These are phyloP conservation scores for Sternotherus odoratus DNA, from an alignment of 2,797 vertebrate species.

Conservation along the genomic window DNA sequence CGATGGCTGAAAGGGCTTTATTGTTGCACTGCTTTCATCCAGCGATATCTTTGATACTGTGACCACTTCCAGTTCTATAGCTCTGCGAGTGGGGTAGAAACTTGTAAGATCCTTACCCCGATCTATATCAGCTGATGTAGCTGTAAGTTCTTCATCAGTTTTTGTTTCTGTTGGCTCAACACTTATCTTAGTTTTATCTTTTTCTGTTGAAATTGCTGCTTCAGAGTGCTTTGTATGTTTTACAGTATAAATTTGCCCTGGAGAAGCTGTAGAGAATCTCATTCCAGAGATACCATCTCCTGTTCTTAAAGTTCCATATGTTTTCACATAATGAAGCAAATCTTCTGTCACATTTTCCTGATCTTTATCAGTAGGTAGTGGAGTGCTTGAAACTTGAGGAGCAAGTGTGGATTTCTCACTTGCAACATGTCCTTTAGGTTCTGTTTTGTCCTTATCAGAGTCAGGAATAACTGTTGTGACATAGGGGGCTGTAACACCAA, in stretches of 20 bases:
- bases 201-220: slow-evolving; percentile 1
- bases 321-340: slow-evolving; percentile 14
- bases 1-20: slow-evolving; percentile 7
- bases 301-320: slow-evolving; percentile 4
- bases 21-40: slow-evolving; percentile 45
- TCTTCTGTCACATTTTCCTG: slow-evolving; percentile 47
- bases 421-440: neutral
- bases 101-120: neutral
- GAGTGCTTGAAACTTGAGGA: neutral
- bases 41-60: slow-evolving; percentile 62
- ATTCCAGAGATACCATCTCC: slow-evolving; percentile 69
- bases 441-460: neutral
- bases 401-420: slow-evolving; percentile 26
- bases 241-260: slow-evolving; percentile 28
- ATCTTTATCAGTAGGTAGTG: slow-evolving; percentile 37
- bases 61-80: slow-evolving; percentile 48
- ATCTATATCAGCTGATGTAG: slow-evolving; percentile 41
- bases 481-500: neutral
- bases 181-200: slow-evolving; percentile 19
- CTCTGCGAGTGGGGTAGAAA: slow-evolving; percentile 18
- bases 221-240: slow-evolving; percentile 33
- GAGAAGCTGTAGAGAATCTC: slow-evolving; percentile 37
- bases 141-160: slow-evolving; percentile 12
- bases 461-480: neutral
- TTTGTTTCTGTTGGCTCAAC: slow-evolving; percentile 24